Base-by-base conservation (phyloP, 2,113 vertebrate species). In the Dermatemys mawii region DNA sequence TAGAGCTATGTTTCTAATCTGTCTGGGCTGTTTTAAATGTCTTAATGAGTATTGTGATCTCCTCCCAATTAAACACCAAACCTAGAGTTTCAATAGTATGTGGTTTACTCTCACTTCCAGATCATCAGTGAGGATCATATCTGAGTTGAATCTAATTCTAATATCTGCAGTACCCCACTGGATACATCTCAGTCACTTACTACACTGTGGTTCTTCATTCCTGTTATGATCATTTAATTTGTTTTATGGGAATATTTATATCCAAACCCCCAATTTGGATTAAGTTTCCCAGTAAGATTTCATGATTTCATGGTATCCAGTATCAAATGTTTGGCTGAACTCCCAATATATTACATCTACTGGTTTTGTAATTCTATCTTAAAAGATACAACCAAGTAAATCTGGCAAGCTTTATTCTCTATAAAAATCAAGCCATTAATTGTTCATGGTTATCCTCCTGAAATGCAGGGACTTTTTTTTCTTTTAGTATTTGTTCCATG, bases 91-190 rank as follows among this genome's bases (percentile, higher is more conserved):
- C 51, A 79, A 53, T 78, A n/a, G 85, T 29, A 83, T 89, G 84
- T 49, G 55, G 70, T 93, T 89, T 92, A 82, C 50, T 93, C 82
- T 91, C 83, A 88, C 79, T 90, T 55, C 38, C 50, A 22, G 54
- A 75, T 19, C 4, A 93, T 48, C 48, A 48, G 12, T 21, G 60
- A 92, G 75, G 0, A 17, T 32, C 19, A 44, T 51, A 27, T 86
- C 87, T n/a, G 35, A 87, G 4, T 5, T 38, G 29, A 50, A 70
- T 75, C 11, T 13, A 75, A 44, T 22, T 22, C 22, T 44, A 44
- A 24, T 75, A 1, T n/a, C 73, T 84, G 50, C 29, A 2, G 0
- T 5, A 12, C 35, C 50, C 78, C 5, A 8, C 32, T 46, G 41
- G 82, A 63, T 11, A 2, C 11, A 14, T 29, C 75, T 50, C 50